Percentiles rank a stretch among this genome's conserved stretches.
These are phyloP conservation scores for Pelecanus crispus DNA, from an alignment of 2,113 vertebrate species.

Conservation along the genomic window DNA sequence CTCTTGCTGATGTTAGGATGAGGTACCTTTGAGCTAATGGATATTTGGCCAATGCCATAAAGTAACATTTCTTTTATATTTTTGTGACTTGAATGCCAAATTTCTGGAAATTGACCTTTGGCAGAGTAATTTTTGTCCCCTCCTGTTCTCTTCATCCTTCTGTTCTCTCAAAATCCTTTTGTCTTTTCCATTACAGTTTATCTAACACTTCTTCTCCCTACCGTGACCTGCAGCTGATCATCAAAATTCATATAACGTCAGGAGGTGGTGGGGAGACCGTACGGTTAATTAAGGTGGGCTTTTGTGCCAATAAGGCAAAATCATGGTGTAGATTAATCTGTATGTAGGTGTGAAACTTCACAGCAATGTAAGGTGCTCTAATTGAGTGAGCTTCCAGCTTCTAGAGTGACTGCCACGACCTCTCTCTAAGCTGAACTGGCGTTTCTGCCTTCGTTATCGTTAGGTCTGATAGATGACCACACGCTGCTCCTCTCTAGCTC, in stretches of 20 bases:
- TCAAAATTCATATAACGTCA: not conserved
- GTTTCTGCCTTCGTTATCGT: not conserved
- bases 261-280: not conserved
- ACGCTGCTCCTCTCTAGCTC: not conserved
- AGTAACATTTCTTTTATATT: not conserved
- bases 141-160: not conserved
- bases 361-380: conserved; percentile 38
- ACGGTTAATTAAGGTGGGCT: not conserved
- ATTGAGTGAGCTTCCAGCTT: conserved; percentile 52
- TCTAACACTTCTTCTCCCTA: not conserved
- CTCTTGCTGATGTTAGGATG: not conserved
- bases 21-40: not conserved
- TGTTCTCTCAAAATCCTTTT: not conserved
- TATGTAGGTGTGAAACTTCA: not conserved
- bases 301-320: not conserved
- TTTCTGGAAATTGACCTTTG: not conserved
- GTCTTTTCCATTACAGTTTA: not conserved
- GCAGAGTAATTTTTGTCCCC: not conserved
- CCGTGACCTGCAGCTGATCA: not conserved
- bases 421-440: not conserved
- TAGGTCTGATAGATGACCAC: not conserved
- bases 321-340: not conserved
- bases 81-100: not conserved
- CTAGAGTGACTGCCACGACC: conserved; percentile 8
- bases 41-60: not conserved